Evolutionary conservation across 1,140 invertebrate species (phyloP).

Genomic region (Ceratosolen solmsi): DNA sequence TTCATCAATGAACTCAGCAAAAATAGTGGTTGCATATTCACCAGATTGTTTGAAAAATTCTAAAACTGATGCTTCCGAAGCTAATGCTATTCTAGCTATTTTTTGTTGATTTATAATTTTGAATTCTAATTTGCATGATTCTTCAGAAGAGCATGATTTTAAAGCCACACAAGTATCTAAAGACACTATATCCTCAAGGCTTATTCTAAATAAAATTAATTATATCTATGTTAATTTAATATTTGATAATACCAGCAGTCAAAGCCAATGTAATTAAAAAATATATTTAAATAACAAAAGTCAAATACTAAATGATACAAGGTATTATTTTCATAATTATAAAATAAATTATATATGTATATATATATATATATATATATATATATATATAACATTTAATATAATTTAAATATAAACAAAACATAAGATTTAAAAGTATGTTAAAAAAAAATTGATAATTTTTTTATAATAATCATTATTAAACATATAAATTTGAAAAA

Average conservation of each 20-base stretch:
- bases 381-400: neutral
- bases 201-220: slow-evolving; percentile 55
- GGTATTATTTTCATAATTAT: neutral
- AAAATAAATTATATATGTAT: too few relatives aligned
- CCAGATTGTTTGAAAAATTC: slow-evolving; percentile 72
- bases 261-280: too few relatives aligned
- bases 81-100: slow-evolving; percentile 65
- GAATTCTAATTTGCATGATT: slow-evolving; percentile 65
- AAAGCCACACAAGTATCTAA: slow-evolving; percentile 64
- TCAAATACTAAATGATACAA: too few relatives aligned
- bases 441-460: neutral
- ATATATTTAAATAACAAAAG: too few relatives aligned
- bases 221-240: neutral
- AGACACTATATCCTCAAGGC: slow-evolving; percentile 64
- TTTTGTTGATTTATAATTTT: slow-evolving; percentile 63
- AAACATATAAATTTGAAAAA: neutral
- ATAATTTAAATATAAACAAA: neutral
- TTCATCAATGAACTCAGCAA: slow-evolving; percentile 69
- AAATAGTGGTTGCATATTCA: slow-evolving; percentile 68
- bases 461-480: neutral
- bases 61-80: slow-evolving; percentile 69
- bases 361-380: too few relatives aligned
- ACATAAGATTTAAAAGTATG: neutral
- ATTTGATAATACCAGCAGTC: neutral
- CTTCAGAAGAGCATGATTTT: slow-evolving; percentile 55